Conservation (phyloP, 2,797 vertebrate genomes). For the Adrianichthys oophorus region DNA sequence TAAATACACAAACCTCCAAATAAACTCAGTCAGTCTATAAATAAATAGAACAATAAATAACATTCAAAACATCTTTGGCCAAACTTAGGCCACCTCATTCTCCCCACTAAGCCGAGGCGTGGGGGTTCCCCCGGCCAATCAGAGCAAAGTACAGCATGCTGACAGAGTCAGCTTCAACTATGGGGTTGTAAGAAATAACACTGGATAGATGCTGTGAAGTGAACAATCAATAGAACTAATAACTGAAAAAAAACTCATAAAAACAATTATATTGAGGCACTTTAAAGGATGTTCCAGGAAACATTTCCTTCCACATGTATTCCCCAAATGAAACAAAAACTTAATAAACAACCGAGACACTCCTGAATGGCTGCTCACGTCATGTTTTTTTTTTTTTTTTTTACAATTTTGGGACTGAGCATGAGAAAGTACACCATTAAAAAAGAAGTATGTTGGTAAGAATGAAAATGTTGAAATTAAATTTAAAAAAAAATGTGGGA, state of each 20-base stretch:
- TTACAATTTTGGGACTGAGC: conserved; percentile 61
- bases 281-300: conserved; percentile 80
- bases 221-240: conserved; percentile 23
- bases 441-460: conserved; percentile 23
- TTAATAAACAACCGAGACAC: conserved; percentile 47
- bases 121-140: conserved; percentile 36
- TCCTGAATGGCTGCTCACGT: conserved; percentile 55
- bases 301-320: conserved; percentile 60
- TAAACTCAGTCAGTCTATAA: conserved; percentile 70
- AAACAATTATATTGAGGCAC: conserved; percentile 82
- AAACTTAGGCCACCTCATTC: conserved; percentile 61
- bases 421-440: conserved; percentile 44
- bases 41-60: conserved; percentile 84
- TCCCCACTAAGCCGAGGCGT: conserved; percentile 45
- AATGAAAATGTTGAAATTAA: conserved; percentile 28
- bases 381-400: conserved; percentile 17
- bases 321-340: conserved; percentile 50
- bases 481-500: conserved; percentile 38
- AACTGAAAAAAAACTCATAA: neutral
- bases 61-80: conserved; percentile 81
- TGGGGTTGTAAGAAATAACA: conserved; percentile 35
- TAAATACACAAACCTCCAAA: conserved; percentile 75
- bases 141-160: conserved; percentile 26
- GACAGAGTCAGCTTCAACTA: conserved; percentile 33
- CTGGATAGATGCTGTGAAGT: conserved; percentile 59